phyloP scores from a whole-genome alignment of 2,888 invertebrate genomes.

The Ophion slaviceki region DNA sequence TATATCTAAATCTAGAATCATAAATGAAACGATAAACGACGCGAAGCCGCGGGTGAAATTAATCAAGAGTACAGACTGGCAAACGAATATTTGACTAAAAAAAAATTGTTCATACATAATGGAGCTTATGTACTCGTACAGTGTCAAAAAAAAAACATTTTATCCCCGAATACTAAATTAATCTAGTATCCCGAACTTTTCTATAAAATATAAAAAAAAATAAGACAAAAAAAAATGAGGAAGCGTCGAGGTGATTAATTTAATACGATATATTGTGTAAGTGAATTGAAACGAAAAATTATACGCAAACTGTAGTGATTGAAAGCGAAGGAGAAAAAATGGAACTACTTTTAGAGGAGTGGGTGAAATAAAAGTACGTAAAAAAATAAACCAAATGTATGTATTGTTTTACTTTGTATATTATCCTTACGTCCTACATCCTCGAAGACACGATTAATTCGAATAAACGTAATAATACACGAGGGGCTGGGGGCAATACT shows the following conservation, averaged over 20 bases:
- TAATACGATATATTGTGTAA: slow-evolving; percentile 68
- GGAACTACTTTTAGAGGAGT: slow-evolving; percentile 79
- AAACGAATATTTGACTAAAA: slow-evolving; percentile 58
- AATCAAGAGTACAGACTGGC: slow-evolving; percentile 37
- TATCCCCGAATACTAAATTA: slow-evolving; percentile 70
- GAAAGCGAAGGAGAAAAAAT: slow-evolving; percentile 70
- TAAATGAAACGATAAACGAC: slow-evolving; percentile 16
- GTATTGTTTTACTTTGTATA: slow-evolving; percentile 42
- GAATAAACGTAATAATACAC: slow-evolving; percentile 17
- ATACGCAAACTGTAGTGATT: slow-evolving; percentile 81
- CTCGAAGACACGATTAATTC: slow-evolving; percentile 24
- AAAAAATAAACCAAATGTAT: slow-evolving; percentile 65
- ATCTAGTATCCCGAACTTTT: slow-evolving; percentile 75
- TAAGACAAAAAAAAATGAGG: slow-evolving; percentile 71
- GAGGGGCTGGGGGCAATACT: neutral
- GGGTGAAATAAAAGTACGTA: slow-evolving; percentile 79
- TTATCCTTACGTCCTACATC: slow-evolving; percentile 18
- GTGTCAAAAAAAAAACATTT: slow-evolving; percentile 67
- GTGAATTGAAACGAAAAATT: slow-evolving; percentile 66
- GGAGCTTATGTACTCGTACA: slow-evolving; percentile 70
- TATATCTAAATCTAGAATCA: slow-evolving; percentile 48
- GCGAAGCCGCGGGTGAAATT: slow-evolving; percentile 33
- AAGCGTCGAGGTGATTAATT: slow-evolving; percentile 66
- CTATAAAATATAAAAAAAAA: slow-evolving; percentile 66
- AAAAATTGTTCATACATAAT: slow-evolving; percentile 64